These are phyloP conservation scores for Hyperoplus lanceolatus DNA, from an alignment of 2,797 vertebrate species.

Conservation along the genomic window DNA sequence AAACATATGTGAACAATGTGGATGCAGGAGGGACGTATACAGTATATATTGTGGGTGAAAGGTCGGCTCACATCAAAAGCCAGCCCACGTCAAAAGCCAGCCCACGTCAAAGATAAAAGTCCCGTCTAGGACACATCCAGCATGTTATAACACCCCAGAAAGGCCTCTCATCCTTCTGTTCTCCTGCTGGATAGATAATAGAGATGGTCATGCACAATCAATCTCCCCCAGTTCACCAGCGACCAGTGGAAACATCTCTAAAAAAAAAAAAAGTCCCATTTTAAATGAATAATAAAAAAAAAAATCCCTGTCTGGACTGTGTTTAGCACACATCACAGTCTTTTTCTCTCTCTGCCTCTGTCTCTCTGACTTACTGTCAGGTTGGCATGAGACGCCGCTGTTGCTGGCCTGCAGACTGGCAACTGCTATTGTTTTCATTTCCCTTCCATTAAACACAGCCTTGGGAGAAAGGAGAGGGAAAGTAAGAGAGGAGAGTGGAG, in stretches of 20 bases:
- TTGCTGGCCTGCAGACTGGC: constrained; percentile 70
- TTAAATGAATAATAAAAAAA: constrained; percentile 1
- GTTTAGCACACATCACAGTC: constrained; percentile 43
- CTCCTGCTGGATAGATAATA: constrained; percentile 38
- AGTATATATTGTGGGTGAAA: constrained; percentile 8
- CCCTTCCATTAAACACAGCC: constrained; percentile 79
- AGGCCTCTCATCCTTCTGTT: constrained; percentile 17
- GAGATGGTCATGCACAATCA: constrained; percentile 47
- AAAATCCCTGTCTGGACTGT: constrained; percentile 35
- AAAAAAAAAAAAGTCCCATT: constrained; percentile 6
- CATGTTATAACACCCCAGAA: constrained; percentile 1
- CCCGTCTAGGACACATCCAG: constrained; percentile 43
- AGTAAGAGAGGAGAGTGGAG: constrained; percentile 45
- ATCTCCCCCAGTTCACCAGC: constrained; percentile 10
- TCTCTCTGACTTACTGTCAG: constrained; percentile 64
- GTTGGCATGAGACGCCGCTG: constrained; percentile 55
- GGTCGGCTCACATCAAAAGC: constrained; percentile 9
- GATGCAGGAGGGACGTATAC: too few relatives aligned
- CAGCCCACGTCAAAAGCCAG: not conserved
- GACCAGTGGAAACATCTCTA: constrained; percentile 31
- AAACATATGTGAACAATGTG: too few relatives aligned
- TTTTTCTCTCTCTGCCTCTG: constrained; percentile 44
- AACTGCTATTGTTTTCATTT: constrained; percentile 83
- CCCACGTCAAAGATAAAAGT: constrained; percentile 27
- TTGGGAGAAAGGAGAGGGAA: constrained; percentile 67